phyloP scores from a whole-genome alignment of 2,797 vertebrate genomes.

The Chrysocyon brachyurus region DNA sequence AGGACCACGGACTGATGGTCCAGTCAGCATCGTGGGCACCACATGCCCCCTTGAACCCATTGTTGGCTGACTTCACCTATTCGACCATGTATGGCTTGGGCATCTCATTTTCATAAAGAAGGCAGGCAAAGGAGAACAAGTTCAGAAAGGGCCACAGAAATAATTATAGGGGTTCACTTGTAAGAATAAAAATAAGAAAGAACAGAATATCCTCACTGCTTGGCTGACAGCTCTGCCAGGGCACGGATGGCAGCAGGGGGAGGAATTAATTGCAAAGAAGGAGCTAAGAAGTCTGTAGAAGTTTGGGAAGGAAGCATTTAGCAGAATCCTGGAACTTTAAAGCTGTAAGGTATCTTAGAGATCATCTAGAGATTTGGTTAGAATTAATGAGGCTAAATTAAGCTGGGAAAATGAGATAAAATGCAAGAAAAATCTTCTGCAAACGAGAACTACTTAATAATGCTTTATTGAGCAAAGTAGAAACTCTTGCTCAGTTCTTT shows the following conservation, averaged over 20 bases:
- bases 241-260: conserved; percentile 56
- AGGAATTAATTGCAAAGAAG: conserved; percentile 78
- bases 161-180: conserved; percentile 39
- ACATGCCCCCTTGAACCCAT: background rate
- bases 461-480: background rate
- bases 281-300: conserved; percentile 70
- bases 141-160: conserved; percentile 56
- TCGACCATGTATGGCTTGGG: background rate
- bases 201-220: conserved; percentile 66
- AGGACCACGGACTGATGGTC: background rate
- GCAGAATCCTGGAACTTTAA: conserved; percentile 68
- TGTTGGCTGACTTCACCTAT: background rate
- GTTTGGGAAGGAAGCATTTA: conserved; percentile 71
- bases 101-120: background rate
- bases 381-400: conserved; percentile 83
- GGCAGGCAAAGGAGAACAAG: background rate
- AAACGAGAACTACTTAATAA: conserved; percentile 57
- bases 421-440: conserved; percentile 37
- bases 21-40: background rate
- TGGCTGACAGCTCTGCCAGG: conserved; percentile 65
- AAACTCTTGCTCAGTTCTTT: background rate
- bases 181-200: conserved; percentile 68
- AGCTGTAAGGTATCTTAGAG: conserved; percentile 33
- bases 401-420: conserved; percentile 57
- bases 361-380: conserved; percentile 74